Evolutionary conservation across 1,140 invertebrate genomes (phyloP), one percentile per base, ranked within the genome.

Genomic region (Anoplophora glabripennis): DNA sequence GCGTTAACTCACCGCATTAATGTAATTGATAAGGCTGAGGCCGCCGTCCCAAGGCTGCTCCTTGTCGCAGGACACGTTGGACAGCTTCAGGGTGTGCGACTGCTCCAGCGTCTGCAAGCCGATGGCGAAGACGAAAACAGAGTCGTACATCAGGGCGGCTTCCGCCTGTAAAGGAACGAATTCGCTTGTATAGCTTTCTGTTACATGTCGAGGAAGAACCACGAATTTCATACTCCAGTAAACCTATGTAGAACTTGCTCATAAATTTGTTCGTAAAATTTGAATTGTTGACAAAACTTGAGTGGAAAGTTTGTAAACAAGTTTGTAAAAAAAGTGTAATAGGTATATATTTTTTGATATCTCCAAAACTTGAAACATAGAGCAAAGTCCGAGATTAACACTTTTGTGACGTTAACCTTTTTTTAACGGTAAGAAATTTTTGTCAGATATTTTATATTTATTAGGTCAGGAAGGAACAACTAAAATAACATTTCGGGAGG

Each of bases 11-110:
- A 89, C 86, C 64, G 86, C 80, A 75, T 87, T 87, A 64, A 89
- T 87, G 76, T 90, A 92, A 75, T 93, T 92, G 66, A 89, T 85
- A 40, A 92, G 82, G 61, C 86, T 88, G 38, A 87, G 82, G n/a
- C 89, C 90, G 34, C 87, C 86, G 38, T 85, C 81, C 89, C 89
- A 92, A 0, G 89, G 85, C 58, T 82, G 79, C 71, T 89, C 86
- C 17, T 82, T 79, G 66, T 88, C 84, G 68, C 88, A 89, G 36
- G 86, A 88, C 17, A 88, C 79, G 71, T 89, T 89, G 4, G 84
- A 80, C 14, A 84, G 77, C 37, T 81, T 79, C 28, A 88, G 74
- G 12, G 80, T 78, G 58, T 86, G 83, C 17, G 83, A 84, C 58
- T 85, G 83, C 69, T 85, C 85, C 48, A 89, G 72, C 11, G 83